These are phyloP conservation scores for Microcebus ravelobensis DNA, from an alignment of 2,113 vertebrate genomes.

Conservation along the genomic window DNA sequence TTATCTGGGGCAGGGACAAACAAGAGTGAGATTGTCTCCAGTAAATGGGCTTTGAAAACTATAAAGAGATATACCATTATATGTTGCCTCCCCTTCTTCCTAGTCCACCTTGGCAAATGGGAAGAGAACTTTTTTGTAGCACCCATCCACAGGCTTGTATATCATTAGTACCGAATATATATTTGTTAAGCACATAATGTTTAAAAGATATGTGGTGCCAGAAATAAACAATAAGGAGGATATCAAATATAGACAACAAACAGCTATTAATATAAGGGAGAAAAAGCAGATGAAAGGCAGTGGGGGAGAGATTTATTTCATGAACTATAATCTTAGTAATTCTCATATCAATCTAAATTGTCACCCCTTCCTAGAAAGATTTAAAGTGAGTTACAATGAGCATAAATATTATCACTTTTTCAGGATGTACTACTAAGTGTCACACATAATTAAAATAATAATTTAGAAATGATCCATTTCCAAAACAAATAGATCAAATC, in stretches of 20 bases:
- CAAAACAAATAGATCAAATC: constrained; percentile 57
- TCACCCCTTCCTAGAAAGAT: constrained; percentile 36
- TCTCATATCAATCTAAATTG: constrained; percentile 22
- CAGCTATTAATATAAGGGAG: neutral
- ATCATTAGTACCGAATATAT: neutral
- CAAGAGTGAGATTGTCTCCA: too few relatives aligned
- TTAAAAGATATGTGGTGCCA: neutral
- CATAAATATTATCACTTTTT: constrained; percentile 72
- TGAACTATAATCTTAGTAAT: constrained; percentile 5
- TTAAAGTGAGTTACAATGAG: constrained; percentile 65
- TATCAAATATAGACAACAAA: neutral
- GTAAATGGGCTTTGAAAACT: too few relatives aligned
- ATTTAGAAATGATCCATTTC: constrained; percentile 64
- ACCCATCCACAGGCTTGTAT: neutral
- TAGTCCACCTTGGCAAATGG: too few relatives aligned
- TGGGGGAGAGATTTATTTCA: neutral
- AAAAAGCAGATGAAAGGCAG: neutral
- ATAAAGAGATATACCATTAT: too few relatives aligned
- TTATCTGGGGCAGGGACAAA: neutral
- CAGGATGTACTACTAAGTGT: constrained; percentile 61
- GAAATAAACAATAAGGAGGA: neutral
- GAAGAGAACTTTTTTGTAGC: neutral
- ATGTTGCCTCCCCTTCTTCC: too few relatives aligned
- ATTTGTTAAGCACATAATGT: neutral
- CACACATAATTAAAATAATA: constrained; percentile 71